Percentiles rank a stretch among this genome's conserved stretches.
These are phyloP conservation scores for Ataeniobius toweri DNA, from an alignment of 2,797 vertebrate species.

Conservation along the genomic window DNA sequence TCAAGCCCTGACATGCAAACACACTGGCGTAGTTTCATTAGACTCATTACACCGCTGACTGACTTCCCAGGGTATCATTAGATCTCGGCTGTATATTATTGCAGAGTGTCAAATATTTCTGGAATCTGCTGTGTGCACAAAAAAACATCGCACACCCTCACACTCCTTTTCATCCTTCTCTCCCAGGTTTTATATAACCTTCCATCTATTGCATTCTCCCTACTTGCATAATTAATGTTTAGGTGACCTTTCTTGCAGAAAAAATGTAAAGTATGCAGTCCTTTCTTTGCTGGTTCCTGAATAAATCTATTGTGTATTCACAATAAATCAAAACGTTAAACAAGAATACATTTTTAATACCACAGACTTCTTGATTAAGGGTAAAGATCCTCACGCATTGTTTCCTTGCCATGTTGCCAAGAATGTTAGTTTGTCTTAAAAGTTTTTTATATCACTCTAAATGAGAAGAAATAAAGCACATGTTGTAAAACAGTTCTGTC, in stretches of 20 bases:
- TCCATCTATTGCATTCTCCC: slow-evolving; percentile 11
- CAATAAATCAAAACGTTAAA: neutral
- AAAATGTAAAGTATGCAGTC: neutral
- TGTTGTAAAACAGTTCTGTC: neutral
- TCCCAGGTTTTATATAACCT: slow-evolving; percentile 30
- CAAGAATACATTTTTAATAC: too few species aligned
- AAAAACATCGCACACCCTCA: slow-evolving; percentile 40
- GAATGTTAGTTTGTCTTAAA: neutral
- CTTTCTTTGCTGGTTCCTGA: neutral
- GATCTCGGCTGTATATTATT: slow-evolving; percentile 69
- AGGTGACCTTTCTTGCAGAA: neutral
- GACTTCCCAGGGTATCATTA: slow-evolving; percentile 65
- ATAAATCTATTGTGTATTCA: neutral
- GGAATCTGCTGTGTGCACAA: slow-evolving; percentile 65
- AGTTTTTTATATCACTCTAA: neutral
- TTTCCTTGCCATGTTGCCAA: neutral
- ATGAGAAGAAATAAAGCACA: neutral
- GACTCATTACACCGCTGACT: slow-evolving; percentile 52
- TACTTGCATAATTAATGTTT: slow-evolving; percentile 3
- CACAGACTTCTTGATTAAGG: neutral
- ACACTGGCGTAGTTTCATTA: slow-evolving; percentile 39
- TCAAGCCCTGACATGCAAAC: slow-evolving; percentile 47
- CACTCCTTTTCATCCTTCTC: slow-evolving; percentile 27
- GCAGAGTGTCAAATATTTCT: slow-evolving; percentile 67
- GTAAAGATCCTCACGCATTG: neutral